These are phyloP conservation scores for Drosophila chauvacae DNA, from an alignment of 1,140 invertebrate species.

Conservation along the genomic window DNA sequence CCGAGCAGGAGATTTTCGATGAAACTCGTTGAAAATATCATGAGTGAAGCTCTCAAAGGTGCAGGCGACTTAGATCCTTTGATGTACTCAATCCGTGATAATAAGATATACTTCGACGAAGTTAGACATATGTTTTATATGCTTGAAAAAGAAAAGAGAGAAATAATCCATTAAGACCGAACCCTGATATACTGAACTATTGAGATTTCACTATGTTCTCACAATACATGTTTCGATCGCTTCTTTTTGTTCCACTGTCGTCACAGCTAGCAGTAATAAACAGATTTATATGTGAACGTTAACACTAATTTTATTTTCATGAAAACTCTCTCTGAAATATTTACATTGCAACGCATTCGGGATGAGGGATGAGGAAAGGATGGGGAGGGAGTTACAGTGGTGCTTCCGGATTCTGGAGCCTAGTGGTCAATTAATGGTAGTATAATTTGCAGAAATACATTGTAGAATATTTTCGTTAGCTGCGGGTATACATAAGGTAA, in stretches of 20 bases:
- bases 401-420: background rate
- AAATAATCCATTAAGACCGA: too few relatives aligned
- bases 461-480: constrained; percentile 18
- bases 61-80: background rate
- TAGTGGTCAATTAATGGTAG: constrained; percentile 15
- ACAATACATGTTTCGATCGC: too few relatives aligned
- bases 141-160: too few relatives aligned
- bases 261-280: background rate
- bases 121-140: too few relatives aligned
- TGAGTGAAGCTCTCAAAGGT: constrained; percentile 85
- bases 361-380: constrained; percentile 1
- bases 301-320: constrained; percentile 57
- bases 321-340: constrained; percentile 63
- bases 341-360: constrained; percentile 54
- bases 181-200: too few relatives aligned
- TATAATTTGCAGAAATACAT: constrained; percentile 32
- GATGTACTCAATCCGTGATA: background rate
- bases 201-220: too few relatives aligned
- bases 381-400: constrained; percentile 4
- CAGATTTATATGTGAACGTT: constrained; percentile 39
- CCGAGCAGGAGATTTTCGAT: constrained; percentile 93
- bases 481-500: constrained; percentile 38
- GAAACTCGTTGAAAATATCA: constrained; percentile 90
- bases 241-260: too few relatives aligned
- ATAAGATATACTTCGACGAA: too few relatives aligned